A percentile compares a stretch with the other conserved stretches of the same genome.
These are phyloP conservation scores for Neoitamus cyanurus DNA, from an alignment of 2,888 invertebrate genomes.

Conservation along the genomic window DNA sequence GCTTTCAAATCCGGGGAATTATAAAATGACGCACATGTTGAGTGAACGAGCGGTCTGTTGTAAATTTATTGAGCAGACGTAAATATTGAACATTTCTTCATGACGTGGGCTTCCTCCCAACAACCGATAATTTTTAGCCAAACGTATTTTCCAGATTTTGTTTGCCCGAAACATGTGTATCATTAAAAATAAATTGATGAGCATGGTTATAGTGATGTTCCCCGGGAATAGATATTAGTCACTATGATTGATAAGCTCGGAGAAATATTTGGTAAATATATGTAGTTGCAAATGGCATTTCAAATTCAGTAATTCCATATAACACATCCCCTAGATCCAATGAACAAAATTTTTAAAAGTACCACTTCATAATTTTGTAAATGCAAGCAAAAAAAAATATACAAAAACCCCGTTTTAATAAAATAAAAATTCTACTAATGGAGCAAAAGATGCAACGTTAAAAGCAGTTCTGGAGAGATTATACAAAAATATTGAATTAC, in stretches of 20 bases:
- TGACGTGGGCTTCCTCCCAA: not conserved
- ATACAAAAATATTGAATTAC: too few species aligned
- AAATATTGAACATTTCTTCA: not conserved
- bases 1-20: not conserved
- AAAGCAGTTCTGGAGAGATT: too few species aligned
- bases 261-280: too few species aligned
- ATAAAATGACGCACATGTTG: not conserved
- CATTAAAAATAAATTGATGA: not conserved
- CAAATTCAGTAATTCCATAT: too few species aligned
- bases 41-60: not conserved
- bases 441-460: too few species aligned
- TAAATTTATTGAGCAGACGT: not conserved
- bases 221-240: not conserved
- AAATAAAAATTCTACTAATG: too few species aligned
- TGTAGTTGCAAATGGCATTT: too few species aligned
- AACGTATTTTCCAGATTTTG: not conserved
- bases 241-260: not conserved
- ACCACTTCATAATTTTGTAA: too few species aligned
- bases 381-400: too few species aligned
- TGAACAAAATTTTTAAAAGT: too few species aligned
- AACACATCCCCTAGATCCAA: too few species aligned
- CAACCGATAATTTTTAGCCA: not conserved
- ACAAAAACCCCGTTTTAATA: too few species aligned
- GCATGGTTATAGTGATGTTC: not conserved
- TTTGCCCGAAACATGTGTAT: not conserved